phyloP scores from a whole-genome alignment of 2,797 vertebrate species.

The Liasis olivaceus region DNA sequence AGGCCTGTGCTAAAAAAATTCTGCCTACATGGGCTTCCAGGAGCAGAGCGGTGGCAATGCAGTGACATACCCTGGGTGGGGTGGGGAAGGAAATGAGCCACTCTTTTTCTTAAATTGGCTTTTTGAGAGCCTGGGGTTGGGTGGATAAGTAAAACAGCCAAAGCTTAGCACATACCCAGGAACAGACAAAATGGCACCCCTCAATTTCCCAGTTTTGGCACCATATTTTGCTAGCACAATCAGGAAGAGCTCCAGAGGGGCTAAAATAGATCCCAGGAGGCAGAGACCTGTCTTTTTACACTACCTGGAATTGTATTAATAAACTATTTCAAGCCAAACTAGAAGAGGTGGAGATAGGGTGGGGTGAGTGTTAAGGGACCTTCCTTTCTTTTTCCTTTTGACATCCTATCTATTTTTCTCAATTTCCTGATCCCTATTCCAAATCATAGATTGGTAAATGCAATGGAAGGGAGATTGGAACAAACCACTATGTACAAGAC shows the following conservation, averaged over 20 bases:
- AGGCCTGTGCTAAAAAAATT: too few species aligned
- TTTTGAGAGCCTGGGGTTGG: neutral
- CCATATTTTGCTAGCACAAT: neutral
- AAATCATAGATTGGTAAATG: neutral
- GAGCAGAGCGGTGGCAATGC: too few species aligned
- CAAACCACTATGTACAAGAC: too few species aligned
- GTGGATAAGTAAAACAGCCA: neutral
- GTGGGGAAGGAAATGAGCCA: neutral
- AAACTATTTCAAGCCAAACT: neutral
- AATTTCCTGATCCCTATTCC: neutral
- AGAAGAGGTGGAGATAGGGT: neutral
- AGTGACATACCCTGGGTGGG: too few species aligned
- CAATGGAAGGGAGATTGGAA: neutral
- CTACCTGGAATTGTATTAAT: neutral
- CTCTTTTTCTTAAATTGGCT: neutral
- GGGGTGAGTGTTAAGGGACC: neutral
- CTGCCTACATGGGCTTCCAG: too few species aligned
- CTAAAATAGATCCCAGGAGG: neutral
- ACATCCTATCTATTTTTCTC: neutral
- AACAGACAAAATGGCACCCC: neutral
- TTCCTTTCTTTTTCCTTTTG: neutral
- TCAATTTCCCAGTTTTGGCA: neutral
- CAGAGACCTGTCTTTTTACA: neutral
- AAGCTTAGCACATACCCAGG: neutral
- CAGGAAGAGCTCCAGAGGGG: neutral